These are phyloP conservation scores for Drosophila paranaensis DNA, from an alignment of 2,888 invertebrate species.

Conservation along the genomic window DNA sequence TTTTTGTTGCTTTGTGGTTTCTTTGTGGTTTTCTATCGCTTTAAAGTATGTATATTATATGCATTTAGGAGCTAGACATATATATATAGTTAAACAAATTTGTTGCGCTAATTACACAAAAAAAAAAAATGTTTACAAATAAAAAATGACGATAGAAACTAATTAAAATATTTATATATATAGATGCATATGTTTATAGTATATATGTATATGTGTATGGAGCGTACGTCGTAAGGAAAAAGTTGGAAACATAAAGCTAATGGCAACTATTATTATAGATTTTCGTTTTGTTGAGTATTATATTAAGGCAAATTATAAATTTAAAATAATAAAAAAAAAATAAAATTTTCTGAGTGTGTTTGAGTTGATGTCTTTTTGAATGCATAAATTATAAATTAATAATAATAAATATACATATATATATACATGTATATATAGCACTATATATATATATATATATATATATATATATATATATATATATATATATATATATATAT, in stretches of 20 bases:
- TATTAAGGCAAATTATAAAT: slow-evolving; percentile 22
- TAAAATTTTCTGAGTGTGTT: slow-evolving; percentile 1
- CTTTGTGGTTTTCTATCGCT: background rate
- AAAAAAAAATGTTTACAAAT: slow-evolving; percentile 29
- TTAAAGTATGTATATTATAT: background rate
- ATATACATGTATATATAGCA: slow-evolving; percentile 3
- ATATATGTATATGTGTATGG: background rate
- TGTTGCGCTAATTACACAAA: slow-evolving; percentile 55
- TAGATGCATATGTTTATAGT: background rate
- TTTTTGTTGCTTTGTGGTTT: slow-evolving; percentile 6
- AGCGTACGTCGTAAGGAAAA: slow-evolving; percentile 15
- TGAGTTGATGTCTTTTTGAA: slow-evolving; percentile 7
- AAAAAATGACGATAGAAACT: slow-evolving; percentile 10
- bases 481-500: slow-evolving; percentile 20
- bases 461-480: slow-evolving; percentile 22
- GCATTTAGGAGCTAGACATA: slow-evolving; percentile 29
- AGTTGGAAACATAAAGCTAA: slow-evolving; percentile 46
- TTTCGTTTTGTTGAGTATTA: slow-evolving; percentile 46
- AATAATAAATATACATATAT: slow-evolving; percentile 37
- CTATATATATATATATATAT: slow-evolving; percentile 15
- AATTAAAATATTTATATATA: slow-evolving; percentile 12
- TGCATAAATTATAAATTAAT: slow-evolving; percentile 49
- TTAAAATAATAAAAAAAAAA: slow-evolving; percentile 19
- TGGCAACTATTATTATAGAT: slow-evolving; percentile 26
- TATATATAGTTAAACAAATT: slow-evolving; percentile 50